Evolutionary conservation across 2,888 invertebrate genomes (phyloP), one percentile per base, ranked within the genome.

Genomic region (Cantharis flavilabris): DNA sequence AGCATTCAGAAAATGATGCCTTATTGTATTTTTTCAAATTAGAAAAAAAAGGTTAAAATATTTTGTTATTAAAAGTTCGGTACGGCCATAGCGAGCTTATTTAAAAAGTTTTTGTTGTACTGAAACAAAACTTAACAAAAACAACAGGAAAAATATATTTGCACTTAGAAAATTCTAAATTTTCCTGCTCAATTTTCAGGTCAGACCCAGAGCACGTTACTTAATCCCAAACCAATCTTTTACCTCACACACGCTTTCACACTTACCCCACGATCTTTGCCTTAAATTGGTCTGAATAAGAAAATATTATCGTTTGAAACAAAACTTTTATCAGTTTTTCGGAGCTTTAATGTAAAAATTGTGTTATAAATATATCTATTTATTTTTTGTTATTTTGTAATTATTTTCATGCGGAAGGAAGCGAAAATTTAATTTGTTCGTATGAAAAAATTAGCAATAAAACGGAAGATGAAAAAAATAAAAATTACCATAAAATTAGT

Each of bases 141-240:
- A 75, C 70, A 72, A 75, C 28, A 20, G 67, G 69, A 74, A 76
- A 73, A 74, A 76, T 69, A 49, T 49, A 49, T 49, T 7, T n/a
- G 49, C 49, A 74, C 76, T 76, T 71, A 71, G 71, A 75, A 76
- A 75, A 76, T 71, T 70, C 70, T 71, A 72, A 78, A 72, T 69
- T 76, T 75, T 75, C 76, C 79, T 73, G 77, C 70, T 79, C 79
- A 79, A 79, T 79, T 79, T 67, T 77, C 79, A 77, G 76, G 79
- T 76, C 75, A 73, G 79, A 76, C 79, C 74, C 79, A 72, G 69
- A 76, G 79, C 86, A 85, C 87, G 85, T 87, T 87, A 85, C 87
- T 87, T 88, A 88, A 88, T 88, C 88, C 88, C 88, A 87, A 88
- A 87, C 88, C 88, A 88, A 88, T 88, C 88, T 88, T 88, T 88